phyloP scores from a whole-genome alignment of 2,797 vertebrate genomes.

The Florisuga fusca region DNA sequence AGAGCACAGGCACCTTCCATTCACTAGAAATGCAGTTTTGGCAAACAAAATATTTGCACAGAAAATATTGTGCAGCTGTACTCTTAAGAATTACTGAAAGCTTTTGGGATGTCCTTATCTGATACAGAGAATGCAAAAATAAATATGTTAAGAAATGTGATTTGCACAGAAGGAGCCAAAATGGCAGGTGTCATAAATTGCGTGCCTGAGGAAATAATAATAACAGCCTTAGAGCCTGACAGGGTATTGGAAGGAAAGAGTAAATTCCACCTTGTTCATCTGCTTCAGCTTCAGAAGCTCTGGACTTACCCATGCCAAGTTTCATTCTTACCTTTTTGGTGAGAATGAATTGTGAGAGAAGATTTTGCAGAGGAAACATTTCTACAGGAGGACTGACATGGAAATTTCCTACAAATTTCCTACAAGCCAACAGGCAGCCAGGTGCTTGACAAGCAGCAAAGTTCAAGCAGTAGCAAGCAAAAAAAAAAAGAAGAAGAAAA shows the following conservation, averaged over 20 bases:
- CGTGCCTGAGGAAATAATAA: conserved; percentile 3
- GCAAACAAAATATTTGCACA: conserved; percentile 13
- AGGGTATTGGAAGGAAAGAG: background rate
- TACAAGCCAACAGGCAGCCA: background rate
- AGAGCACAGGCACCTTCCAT: background rate
- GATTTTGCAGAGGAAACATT: conserved; percentile 31
- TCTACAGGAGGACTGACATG: background rate
- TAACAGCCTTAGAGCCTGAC: background rate
- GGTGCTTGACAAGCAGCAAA: conserved; percentile 26
- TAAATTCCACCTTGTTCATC: background rate
- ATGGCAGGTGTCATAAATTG: background rate
- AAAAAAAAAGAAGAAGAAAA: background rate
- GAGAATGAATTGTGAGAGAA: background rate
- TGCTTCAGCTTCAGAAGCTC: background rate
- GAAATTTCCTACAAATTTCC: conserved; percentile 19
- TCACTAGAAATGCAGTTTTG: background rate
- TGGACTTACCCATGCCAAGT: background rate
- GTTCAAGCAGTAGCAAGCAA: conserved; percentile 6
- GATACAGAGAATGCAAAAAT: background rate
- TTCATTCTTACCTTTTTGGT: background rate
- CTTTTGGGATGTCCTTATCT: background rate
- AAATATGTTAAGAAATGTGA: background rate
- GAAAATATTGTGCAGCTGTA: background rate
- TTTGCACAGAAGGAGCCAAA: background rate
- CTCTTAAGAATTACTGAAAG: background rate